phyloP scores from a whole-genome alignment of 2,113 vertebrate species.

The Scartelaos histophorus region DNA sequence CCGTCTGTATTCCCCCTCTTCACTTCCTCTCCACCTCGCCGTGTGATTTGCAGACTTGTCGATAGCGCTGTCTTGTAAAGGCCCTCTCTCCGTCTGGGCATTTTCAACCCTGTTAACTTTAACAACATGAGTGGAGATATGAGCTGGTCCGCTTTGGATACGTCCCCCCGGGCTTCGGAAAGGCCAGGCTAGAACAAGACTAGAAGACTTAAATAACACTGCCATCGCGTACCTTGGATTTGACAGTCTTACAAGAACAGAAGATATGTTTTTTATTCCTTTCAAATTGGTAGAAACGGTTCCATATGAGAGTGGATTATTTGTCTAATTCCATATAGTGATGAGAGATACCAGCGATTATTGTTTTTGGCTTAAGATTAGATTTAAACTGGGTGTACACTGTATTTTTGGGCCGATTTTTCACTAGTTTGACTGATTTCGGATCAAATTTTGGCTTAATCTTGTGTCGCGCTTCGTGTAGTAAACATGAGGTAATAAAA shows the following conservation, averaged over 20 bases:
- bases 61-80: constrained; percentile 36
- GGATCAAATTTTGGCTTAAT: too few relatives aligned
- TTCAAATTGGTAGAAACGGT: constrained; percentile 8
- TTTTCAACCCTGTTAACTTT: constrained; percentile 55
- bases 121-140: constrained; percentile 27
- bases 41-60: constrained; percentile 52
- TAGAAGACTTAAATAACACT: constrained; percentile 31
- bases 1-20: not conserved
- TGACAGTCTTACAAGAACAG: not conserved
- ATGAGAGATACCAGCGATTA: too few relatives aligned
- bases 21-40: constrained; percentile 26
- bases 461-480: too few relatives aligned
- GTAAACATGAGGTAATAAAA: too few relatives aligned
- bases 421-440: too few relatives aligned
- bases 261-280: not conserved
- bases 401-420: too few relatives aligned
- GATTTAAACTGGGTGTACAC: too few relatives aligned
- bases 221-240: constrained; percentile 2
- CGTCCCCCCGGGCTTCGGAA: constrained; percentile 17
- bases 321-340: too few relatives aligned
- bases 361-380: too few relatives aligned
- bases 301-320: constrained; percentile 14
- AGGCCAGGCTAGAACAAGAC: constrained; percentile 15
- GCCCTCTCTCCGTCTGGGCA: constrained; percentile 35
- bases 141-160: constrained; percentile 39